phyloP scores from a whole-genome alignment of 2,888 invertebrate genomes.

The Nomada ferruginata region DNA sequence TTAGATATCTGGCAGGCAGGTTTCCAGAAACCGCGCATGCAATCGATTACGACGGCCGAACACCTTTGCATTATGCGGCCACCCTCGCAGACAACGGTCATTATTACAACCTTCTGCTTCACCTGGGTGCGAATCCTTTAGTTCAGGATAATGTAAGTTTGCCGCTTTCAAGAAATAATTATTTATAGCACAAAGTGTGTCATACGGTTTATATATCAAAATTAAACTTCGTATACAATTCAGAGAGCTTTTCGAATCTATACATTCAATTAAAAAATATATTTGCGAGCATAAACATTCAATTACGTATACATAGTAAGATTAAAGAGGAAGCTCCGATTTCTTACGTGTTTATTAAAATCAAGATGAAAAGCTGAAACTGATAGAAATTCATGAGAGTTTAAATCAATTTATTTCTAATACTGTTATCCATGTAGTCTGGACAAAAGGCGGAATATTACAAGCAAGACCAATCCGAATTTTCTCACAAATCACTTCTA shows the following conservation, averaged over 20 bases:
- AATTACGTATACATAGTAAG: too few relatives aligned
- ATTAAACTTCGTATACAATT: too few relatives aligned
- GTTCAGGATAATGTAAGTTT: constrained; percentile 91
- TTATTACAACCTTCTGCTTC: constrained; percentile 93
- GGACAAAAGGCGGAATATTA: constrained; percentile 93
- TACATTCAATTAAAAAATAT: too few relatives aligned
- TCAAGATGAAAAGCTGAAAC: too few relatives aligned
- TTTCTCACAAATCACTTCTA: constrained; percentile 89
- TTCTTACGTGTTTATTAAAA: too few relatives aligned
- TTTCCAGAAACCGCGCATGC: constrained; percentile 95
- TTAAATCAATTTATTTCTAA: background rate
- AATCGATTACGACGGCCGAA: constrained; percentile 91
- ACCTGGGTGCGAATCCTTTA: constrained; percentile 94
- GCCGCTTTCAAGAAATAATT: background rate
- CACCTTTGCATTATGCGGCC: constrained; percentile 95
- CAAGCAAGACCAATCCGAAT: constrained; percentile 87
- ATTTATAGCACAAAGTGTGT: too few relatives aligned
- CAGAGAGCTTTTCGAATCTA: too few relatives aligned
- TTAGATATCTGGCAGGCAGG: constrained; percentile 88
- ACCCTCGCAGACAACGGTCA: constrained; percentile 94
- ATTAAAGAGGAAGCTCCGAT: background rate
- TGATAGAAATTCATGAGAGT: background rate
- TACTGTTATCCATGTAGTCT: constrained; percentile 85
- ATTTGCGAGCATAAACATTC: too few relatives aligned
- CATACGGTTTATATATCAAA: too few relatives aligned